A percentile compares a stretch with the other conserved stretches of the same genome.
phyloP scores from a whole-genome alignment of 2,113 vertebrate species.

The Chascanopsetta lugubris region DNA sequence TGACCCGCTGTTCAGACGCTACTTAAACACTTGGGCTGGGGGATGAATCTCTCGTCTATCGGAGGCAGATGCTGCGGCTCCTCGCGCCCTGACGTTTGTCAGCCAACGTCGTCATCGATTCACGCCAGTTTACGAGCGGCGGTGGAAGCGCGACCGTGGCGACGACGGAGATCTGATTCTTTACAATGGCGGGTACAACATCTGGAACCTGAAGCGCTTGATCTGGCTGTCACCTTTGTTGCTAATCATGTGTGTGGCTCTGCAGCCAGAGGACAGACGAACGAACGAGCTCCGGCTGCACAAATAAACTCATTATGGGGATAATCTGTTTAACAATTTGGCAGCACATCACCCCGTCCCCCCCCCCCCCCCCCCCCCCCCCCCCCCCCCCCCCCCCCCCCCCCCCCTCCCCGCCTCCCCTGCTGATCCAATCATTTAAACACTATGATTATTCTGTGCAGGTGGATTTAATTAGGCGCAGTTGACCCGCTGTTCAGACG shows the following conservation, averaged over 20 bases:
- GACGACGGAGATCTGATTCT: too few relatives aligned
- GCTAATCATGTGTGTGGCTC: conserved; percentile 50
- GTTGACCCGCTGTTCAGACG: conserved; percentile 70
- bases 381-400: too few relatives aligned
- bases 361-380: too few relatives aligned
- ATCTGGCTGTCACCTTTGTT: conserved; percentile 27
- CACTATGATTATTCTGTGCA: conserved; percentile 75
- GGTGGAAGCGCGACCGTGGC: too few relatives aligned
- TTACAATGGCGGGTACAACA: too few relatives aligned
- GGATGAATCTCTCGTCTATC: conserved; percentile 33
- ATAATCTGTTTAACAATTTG: conserved; percentile 71
- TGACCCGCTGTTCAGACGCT: conserved; percentile 69
- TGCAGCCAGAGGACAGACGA: conserved; percentile 32
- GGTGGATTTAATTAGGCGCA: conserved; percentile 74
- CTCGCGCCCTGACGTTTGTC: conserved; percentile 33
- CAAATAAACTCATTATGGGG: conserved; percentile 78
- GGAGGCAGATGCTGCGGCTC: conserved; percentile 19
- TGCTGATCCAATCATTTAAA: conserved; percentile 72
- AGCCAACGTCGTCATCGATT: conserved; percentile 42
- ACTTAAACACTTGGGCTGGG: conserved; percentile 55
- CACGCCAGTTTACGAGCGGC: too few relatives aligned
- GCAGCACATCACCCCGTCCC: too few relatives aligned
- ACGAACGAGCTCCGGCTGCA: conserved; percentile 57
- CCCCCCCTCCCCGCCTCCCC: too few relatives aligned
- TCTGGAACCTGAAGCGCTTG: conserved; percentile 4